phyloP scores from a whole-genome alignment of 2,113 vertebrate species.

The Myiagra hebetior region DNA sequence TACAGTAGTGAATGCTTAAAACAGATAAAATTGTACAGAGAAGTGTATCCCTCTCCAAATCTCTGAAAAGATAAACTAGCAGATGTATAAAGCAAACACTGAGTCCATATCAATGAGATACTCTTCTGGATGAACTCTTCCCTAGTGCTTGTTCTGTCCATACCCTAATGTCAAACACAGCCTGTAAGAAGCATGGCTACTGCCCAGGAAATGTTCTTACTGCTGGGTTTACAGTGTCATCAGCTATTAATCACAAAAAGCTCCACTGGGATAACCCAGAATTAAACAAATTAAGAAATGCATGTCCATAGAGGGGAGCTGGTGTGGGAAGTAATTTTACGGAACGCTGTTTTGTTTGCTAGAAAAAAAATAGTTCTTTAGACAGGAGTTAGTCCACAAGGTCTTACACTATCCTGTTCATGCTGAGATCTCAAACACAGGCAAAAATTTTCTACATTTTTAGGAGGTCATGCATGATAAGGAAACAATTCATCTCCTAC shows the following conservation, averaged over 20 bases:
- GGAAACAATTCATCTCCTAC: not conserved
- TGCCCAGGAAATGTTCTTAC: not conserved
- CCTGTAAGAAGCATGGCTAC: not conserved
- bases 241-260: not conserved
- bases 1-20: not conserved
- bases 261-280: not conserved
- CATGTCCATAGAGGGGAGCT: not conserved
- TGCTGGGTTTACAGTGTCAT: not conserved
- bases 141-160: not conserved
- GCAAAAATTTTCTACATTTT: slow-evolving; percentile 34
- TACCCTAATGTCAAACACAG: not conserved
- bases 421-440: slow-evolving; percentile 20
- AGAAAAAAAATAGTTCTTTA: not conserved
- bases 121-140: not conserved
- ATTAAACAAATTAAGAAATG: not conserved
- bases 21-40: not conserved
- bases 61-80: not conserved
- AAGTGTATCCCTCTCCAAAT: not conserved
- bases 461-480: slow-evolving; percentile 12
- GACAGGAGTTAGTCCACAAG: not conserved
- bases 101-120: not conserved
- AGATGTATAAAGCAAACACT: not conserved
- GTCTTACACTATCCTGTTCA: not conserved
- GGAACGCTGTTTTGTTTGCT: not conserved
- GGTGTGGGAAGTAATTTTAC: not conserved